Evolutionary conservation across 2,888 invertebrate genomes (phyloP).

Genomic region (Emmelina monodactyla): DNA sequence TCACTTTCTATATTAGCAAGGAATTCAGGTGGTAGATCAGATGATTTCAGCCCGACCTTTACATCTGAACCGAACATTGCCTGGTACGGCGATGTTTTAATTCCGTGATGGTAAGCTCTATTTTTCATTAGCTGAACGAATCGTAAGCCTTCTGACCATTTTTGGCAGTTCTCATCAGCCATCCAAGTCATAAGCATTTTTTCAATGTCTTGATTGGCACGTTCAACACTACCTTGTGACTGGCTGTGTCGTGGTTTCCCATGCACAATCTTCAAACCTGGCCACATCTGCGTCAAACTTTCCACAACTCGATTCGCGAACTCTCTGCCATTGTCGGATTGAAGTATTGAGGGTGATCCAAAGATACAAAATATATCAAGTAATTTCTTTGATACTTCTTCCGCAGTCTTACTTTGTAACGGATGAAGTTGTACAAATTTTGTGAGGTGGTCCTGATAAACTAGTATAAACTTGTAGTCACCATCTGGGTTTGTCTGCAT

Average conservation of each 20-base stretch:
- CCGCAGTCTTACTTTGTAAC: conserved; percentile 21
- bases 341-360: conserved; percentile 30
- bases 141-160: conserved; percentile 33
- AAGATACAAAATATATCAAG: conserved; percentile 30
- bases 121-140: conserved; percentile 41
- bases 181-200: conserved; percentile 32
- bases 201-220: conserved; percentile 29
- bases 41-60: conserved; percentile 13
- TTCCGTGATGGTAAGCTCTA: conserved; percentile 26
- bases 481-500: conserved; percentile 22
- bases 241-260: conserved; percentile 27
- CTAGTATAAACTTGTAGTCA: conserved; percentile 24
- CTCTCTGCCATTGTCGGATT: conserved; percentile 26
- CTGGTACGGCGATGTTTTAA: conserved; percentile 26
- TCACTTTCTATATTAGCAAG: conserved; percentile 7
- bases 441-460: conserved; percentile 3
- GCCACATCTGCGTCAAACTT: conserved; percentile 21
- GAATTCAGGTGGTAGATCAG: conserved; percentile 9
- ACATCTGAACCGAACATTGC: conserved; percentile 25
- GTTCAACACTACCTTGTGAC: conserved; percentile 26
- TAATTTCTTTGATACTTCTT: conserved; percentile 27
- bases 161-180: conserved; percentile 22
- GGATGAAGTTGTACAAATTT: conserved; percentile 24
- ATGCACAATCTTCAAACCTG: conserved; percentile 28
- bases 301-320: conserved; percentile 22